These are phyloP conservation scores for Bicyclus anynana DNA, from an alignment of 1,140 invertebrate species.

Conservation along the genomic window DNA sequence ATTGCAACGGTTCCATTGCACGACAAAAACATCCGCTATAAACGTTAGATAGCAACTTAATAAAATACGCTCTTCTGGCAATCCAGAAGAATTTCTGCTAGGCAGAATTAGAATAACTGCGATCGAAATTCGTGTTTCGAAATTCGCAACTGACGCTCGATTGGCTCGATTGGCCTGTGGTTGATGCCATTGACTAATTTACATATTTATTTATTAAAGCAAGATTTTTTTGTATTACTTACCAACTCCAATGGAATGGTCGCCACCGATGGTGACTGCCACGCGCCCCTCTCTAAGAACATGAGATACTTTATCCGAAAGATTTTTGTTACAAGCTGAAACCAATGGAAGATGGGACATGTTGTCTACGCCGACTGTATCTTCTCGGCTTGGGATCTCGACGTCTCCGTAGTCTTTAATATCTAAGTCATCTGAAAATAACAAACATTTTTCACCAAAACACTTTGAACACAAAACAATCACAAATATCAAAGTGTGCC, in stretches of 20 bases:
- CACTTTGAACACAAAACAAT: no score
- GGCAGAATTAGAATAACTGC: conserved; percentile 10
- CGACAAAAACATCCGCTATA: conserved; percentile 22
- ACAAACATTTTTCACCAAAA: not conserved
- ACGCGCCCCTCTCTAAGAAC: conserved; percentile 81
- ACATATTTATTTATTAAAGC: no score
- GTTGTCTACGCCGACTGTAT: conserved; percentile 75
- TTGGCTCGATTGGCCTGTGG: no score
- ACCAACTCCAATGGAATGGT: conserved; percentile 92
- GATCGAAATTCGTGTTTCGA: no score
- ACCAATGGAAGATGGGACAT: conserved; percentile 81
- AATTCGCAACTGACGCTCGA: no score
- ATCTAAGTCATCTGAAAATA: conserved; percentile 76
- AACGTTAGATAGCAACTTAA: conserved; percentile 13
- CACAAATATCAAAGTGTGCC: no score
- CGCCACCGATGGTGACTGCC: conserved; percentile 87
- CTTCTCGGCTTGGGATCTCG: conserved; percentile 40
- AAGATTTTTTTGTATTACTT: no score
- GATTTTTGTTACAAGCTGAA: conserved; percentile 79
- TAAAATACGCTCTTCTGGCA: conserved; percentile 15
- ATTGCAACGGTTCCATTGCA: conserved; percentile 30
- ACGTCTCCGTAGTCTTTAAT: conserved; percentile 86
- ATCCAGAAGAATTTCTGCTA: conserved; percentile 8
- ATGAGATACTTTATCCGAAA: conserved; percentile 80
- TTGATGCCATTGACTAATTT: no score